Evolutionary conservation across 2,797 vertebrate species (phyloP), one percentile per base, ranked within the genome.

Genomic region (Gobio occitaniae): DNA sequence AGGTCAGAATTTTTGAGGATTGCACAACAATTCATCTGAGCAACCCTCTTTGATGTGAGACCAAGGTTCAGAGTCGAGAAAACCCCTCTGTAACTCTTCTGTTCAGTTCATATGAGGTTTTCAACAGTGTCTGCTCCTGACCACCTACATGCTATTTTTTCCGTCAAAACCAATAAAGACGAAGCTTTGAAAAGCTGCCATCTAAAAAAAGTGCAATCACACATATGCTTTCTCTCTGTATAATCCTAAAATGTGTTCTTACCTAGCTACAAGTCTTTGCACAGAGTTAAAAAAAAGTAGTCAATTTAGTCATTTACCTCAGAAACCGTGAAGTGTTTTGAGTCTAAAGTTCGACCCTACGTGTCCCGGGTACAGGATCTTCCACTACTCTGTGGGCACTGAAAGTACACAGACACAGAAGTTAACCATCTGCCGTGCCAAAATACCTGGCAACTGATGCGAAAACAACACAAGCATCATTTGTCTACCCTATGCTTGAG

Each of bases 211-310:
- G 32, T 92, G 90, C 86, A 90, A 89, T 92, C 84, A 88, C 90
- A 91, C 89, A 90, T 90, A 93, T 93, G 89, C 90, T 92, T 92
- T 93, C 80, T 90, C 88, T 93, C 80, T 89, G 93, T 93, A 94
- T 80, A 90, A 93, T 91, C 90, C 91, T 90, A 78, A 93, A 93
- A 91, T 93, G 93, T 89, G 89, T 86, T 93, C 90, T 90, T 87
- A 91, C 91, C 76, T 41, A 56, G 47, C 92, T 90, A 89, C 91
- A 93, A 93, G 93, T 94, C 88, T 89, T 92, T 91, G 88, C 87
- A 88, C 87, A 86, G 91, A 93, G 15, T 0, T 17, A 12, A 59
- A 59, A 59, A 56, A 9, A 19, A 59, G 25, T 29, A 6, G n/a
- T 12, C n/a, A 61, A 80, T 47, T 69, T 79, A 74, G 17, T 63